These are phyloP conservation scores for Phalera bucephala DNA, from an alignment of 2,888 invertebrate species.

Conservation along the genomic window DNA sequence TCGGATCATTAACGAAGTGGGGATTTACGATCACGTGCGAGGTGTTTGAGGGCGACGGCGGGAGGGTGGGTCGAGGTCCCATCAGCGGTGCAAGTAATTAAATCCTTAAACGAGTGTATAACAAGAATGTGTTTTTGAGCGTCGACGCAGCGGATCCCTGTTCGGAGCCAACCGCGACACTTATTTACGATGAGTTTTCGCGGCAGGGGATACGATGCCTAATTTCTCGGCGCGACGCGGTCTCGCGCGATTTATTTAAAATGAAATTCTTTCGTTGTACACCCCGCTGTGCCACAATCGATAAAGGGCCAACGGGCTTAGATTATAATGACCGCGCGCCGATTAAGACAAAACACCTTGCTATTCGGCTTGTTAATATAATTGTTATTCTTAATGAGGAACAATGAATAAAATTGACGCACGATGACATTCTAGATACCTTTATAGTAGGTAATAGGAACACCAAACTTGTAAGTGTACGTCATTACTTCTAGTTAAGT, in stretches of 20 bases:
- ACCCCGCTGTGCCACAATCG: constrained; percentile 74
- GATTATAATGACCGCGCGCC: constrained; percentile 59
- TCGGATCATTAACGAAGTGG: constrained; percentile 72
- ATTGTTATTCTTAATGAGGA: constrained; percentile 47
- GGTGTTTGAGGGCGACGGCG: constrained; percentile 36
- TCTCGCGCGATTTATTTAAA: constrained; percentile 79
- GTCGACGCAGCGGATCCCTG: constrained; percentile 51
- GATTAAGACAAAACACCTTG: constrained; percentile 71
- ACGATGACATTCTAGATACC: constrained; percentile 5
- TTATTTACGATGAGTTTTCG: constrained; percentile 80
- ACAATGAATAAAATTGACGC: constrained; percentile 24
- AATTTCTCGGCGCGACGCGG: constrained; percentile 78
- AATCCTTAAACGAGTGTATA: constrained; percentile 80
- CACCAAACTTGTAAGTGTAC: too few species aligned
- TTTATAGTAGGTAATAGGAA: too few species aligned
- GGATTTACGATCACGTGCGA: constrained; percentile 77
- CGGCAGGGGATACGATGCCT: constrained; percentile 77
- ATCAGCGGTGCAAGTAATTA: constrained; percentile 76
- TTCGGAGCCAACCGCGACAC: constrained; percentile 60
- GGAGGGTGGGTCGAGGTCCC: constrained; percentile 35
- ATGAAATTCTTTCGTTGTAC: constrained; percentile 73
- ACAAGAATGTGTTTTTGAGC: constrained; percentile 73
- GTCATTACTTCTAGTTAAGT: too few species aligned
- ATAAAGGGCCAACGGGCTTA: constrained; percentile 68
- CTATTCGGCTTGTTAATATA: constrained; percentile 47